These are phyloP conservation scores for Drosophila lacteicornis DNA, from an alignment of 1,140 invertebrate genomes.

Conservation along the genomic window DNA sequence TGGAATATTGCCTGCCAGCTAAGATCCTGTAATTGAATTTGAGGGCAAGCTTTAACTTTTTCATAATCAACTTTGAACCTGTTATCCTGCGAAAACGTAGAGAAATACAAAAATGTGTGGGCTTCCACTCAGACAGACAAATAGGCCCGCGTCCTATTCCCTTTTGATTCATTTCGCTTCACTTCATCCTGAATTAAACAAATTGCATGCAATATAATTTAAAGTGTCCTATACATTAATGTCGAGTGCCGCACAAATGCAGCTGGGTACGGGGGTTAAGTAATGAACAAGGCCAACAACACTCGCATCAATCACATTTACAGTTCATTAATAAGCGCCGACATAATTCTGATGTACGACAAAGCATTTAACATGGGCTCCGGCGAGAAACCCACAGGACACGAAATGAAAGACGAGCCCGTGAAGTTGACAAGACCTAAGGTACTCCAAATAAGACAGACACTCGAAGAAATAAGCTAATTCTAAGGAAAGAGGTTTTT, in stretches of 20 bases:
- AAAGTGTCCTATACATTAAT: constrained; percentile 61
- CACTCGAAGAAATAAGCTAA: background rate
- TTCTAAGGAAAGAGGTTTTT: too few species aligned
- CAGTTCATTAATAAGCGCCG: constrained; percentile 78
- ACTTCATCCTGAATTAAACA: constrained; percentile 50
- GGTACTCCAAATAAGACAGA: background rate
- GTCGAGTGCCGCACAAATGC: constrained; percentile 44
- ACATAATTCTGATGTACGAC: constrained; percentile 78
- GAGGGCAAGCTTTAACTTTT: background rate
- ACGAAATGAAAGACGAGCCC: background rate
- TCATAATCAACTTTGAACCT: background rate
- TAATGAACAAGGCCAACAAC: constrained; percentile 30
- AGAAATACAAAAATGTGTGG: constrained; percentile 18
- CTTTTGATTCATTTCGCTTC: constrained; percentile 27
- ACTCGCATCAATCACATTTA: constrained; percentile 73
- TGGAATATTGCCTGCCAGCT: background rate
- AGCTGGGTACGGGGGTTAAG: constrained; percentile 18
- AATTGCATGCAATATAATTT: constrained; percentile 70
- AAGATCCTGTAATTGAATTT: background rate
- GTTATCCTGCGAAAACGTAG: background rate
- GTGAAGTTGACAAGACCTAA: constrained; percentile 3
- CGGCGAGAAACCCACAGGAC: background rate
- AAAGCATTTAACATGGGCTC: constrained; percentile 67
- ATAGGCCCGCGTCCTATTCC: constrained; percentile 17
- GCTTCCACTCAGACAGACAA: constrained; percentile 30